Evolutionary conservation across 2,888 invertebrate genomes (phyloP).

Genomic region (Phasia obesa): DNA sequence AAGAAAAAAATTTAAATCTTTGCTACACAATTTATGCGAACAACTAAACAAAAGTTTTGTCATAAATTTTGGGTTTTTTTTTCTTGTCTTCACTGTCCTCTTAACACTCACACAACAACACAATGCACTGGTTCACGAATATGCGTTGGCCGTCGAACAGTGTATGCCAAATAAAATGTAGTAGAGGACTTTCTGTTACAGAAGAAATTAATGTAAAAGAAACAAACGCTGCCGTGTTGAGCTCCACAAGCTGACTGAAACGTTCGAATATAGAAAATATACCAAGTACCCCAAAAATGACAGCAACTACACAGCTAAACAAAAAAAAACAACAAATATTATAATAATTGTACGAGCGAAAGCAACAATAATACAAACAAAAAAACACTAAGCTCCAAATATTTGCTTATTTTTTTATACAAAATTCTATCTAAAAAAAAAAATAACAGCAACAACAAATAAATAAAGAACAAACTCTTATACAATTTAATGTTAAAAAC

Average conservation of each 20-base stretch:
- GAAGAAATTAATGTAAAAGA: constrained; percentile 38
- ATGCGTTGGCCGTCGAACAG: constrained; percentile 49
- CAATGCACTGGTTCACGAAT: constrained; percentile 61
- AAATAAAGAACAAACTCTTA: constrained; percentile 1
- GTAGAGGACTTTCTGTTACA: constrained; percentile 47
- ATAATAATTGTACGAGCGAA: constrained; percentile 1
- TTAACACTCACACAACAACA: constrained; percentile 66
- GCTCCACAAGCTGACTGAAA: constrained; percentile 68
- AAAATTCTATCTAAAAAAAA: constrained; percentile 14
- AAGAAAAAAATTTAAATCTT: neutral
- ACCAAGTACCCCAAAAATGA: constrained; percentile 58
- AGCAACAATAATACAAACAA: constrained; percentile 11
- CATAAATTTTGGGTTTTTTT: constrained; percentile 33
- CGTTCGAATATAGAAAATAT: constrained; percentile 52
- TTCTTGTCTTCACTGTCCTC: neutral
- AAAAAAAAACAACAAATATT: constrained; percentile 21
- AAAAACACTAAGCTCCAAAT: constrained; percentile 11
- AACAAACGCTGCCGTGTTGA: constrained; percentile 66
- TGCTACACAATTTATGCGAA: constrained; percentile 27
- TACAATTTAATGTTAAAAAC: constrained; percentile 3
- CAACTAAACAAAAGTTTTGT: constrained; percentile 1
- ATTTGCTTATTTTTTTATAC: constrained; percentile 4
- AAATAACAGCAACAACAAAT: neutral
- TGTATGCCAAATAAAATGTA: constrained; percentile 39
- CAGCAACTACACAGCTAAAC: constrained; percentile 34